These are phyloP conservation scores for Cynopterus brachyotis DNA, from an alignment of 2,113 vertebrate genomes.

Conservation along the genomic window DNA sequence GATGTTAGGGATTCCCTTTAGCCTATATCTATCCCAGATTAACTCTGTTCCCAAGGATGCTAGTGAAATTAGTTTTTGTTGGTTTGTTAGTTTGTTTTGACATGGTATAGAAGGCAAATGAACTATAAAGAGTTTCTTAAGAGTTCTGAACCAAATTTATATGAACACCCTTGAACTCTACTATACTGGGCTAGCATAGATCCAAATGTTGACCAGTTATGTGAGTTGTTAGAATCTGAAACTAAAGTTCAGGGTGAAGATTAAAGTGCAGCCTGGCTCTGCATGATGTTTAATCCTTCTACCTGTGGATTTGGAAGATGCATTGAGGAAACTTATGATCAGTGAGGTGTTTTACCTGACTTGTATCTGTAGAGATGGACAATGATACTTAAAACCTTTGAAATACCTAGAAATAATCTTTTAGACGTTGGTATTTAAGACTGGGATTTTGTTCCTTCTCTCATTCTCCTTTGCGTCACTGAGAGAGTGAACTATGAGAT, in stretches of 20 bases:
- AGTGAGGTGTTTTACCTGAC: neutral
- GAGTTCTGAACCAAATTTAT: slow-evolving; percentile 37
- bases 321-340: neutral
- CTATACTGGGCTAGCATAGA: neutral
- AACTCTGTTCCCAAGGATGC: slow-evolving; percentile 22
- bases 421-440: neutral
- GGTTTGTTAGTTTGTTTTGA: neutral
- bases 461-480: neutral
- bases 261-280: neutral
- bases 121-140: slow-evolving; percentile 1
- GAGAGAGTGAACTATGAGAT: slow-evolving; percentile 8
- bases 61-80: neutral
- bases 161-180: neutral
- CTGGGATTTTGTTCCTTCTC: neutral
- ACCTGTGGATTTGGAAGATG: slow-evolving; percentile 30
- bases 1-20: neutral
- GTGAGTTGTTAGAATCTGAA: neutral
- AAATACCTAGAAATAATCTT: neutral
- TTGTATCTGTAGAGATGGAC: neutral
- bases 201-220: neutral
- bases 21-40: neutral
- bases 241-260: neutral
- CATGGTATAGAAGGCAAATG: neutral
- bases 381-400: neutral
- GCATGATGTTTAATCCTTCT: neutral